phyloP scores from a whole-genome alignment of 2,113 vertebrate genomes.

The Brevimyrus niger region DNA sequence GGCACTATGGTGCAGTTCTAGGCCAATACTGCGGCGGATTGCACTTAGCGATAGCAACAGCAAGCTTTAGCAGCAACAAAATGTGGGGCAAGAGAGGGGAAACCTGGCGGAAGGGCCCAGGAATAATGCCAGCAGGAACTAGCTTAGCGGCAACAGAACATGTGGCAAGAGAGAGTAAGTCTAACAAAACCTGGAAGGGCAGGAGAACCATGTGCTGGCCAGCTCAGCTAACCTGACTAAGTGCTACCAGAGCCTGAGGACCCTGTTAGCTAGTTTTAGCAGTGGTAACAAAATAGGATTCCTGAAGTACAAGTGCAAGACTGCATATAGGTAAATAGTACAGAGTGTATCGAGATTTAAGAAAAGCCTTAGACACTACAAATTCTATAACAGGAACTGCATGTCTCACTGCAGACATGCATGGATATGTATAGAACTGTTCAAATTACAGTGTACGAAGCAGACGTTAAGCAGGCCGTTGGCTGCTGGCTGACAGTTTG shows the following conservation, averaged over 20 bases:
- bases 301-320: neutral
- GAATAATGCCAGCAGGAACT: neutral
- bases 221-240: neutral
- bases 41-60: neutral
- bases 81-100: neutral
- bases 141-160: neutral
- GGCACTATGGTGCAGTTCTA: neutral
- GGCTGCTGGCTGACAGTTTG: neutral
- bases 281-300: neutral
- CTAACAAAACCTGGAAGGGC: neutral
- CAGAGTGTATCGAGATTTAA: neutral
- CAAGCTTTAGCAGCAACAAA: neutral
- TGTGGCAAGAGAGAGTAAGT: neutral
- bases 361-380: neutral
- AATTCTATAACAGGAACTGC: neutral
- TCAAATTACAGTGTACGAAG: neutral
- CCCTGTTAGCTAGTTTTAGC: neutral
- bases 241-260: neutral
- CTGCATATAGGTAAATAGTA: neutral
- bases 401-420: neutral
- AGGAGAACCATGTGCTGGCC: neutral
- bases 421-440: neutral
- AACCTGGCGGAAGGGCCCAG: neutral
- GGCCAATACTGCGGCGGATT: neutral
- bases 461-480: neutral